These are phyloP conservation scores for Thamnophis elegans DNA, from an alignment of 2,797 vertebrate species.

Conservation along the genomic window DNA sequence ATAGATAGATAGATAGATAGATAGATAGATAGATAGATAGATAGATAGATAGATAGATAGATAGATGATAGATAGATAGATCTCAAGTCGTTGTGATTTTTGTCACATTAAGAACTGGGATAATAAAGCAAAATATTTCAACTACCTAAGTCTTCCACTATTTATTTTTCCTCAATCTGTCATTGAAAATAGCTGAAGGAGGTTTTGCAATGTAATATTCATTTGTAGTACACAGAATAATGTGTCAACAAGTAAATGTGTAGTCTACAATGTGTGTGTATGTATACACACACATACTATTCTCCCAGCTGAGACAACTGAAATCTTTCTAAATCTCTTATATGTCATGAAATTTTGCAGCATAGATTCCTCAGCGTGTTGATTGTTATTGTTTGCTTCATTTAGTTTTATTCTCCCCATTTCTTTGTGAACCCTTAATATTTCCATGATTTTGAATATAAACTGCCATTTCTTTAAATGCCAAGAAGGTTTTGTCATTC, in stretches of 20 bases:
- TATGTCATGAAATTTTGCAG: not conserved
- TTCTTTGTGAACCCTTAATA: not conserved
- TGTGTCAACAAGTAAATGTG: slow-evolving; percentile 8
- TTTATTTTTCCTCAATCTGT: not conserved
- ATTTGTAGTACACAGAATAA: not conserved
- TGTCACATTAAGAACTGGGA: not conserved
- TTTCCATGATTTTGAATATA: not conserved
- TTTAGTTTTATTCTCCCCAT: not conserved
- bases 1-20: no score
- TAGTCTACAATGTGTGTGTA: not conserved
- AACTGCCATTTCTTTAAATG: slow-evolving; percentile 29
- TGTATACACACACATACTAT: not conserved
- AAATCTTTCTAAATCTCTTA: not conserved
- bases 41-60: no score
- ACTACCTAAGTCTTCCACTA: not conserved
- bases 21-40: no score
- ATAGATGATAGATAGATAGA: no score
- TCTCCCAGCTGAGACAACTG: slow-evolving; percentile 8
- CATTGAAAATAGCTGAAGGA: not conserved
- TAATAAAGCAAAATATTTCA: not conserved
- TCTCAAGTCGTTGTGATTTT: not conserved
- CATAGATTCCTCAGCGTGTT: not conserved
- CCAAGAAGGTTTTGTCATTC: not conserved
- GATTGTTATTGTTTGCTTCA: not conserved
- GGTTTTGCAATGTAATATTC: not conserved